Conservation (phyloP, 2,113 vertebrate genomes). For the Anoplopoma fimbria region DNA sequence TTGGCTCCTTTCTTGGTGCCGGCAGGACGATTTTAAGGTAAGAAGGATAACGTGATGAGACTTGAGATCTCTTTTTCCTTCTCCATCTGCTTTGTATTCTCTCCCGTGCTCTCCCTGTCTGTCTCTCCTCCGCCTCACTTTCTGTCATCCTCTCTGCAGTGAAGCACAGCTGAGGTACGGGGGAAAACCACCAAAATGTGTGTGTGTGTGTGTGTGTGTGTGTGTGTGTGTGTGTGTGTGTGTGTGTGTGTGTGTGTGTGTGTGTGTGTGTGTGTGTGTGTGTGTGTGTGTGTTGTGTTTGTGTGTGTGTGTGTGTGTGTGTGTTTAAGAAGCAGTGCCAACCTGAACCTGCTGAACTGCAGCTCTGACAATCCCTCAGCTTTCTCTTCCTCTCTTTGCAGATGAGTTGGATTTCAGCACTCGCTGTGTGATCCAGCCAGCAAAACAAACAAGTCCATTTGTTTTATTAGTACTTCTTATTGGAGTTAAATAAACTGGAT, state of each 20-base stretch:
- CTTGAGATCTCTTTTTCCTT: neutral
- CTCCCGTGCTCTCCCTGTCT: conserved; percentile 4
- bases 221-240: conserved; percentile 19
- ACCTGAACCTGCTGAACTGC: conserved; percentile 53
- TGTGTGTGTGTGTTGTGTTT: conserved; percentile 20
- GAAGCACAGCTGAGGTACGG: conserved; percentile 35
- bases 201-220: conserved; percentile 26
- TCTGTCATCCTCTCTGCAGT: conserved; percentile 35
- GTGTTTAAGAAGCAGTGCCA: conserved; percentile 39
- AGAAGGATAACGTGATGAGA: neutral
- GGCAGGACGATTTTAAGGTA: neutral
- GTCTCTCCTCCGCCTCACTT: conserved; percentile 25
- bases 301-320: too few relatives aligned
- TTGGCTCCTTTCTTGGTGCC: neutral
- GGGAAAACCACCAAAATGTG: conserved; percentile 12
- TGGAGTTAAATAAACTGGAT: neutral
- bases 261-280: conserved; percentile 26
- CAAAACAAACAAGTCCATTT: neutral
- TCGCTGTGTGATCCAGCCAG: neutral
- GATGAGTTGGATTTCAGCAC: conserved; percentile 10
- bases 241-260: conserved; percentile 20
- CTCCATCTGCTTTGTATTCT: conserved; percentile 29
- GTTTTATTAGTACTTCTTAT: neutral
- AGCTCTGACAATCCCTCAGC: conserved; percentile 10
- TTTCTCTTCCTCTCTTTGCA: conserved; percentile 12